Evolutionary conservation across 1,140 invertebrate genomes (phyloP).

Genomic region (Globodera rostochiensis): DNA sequence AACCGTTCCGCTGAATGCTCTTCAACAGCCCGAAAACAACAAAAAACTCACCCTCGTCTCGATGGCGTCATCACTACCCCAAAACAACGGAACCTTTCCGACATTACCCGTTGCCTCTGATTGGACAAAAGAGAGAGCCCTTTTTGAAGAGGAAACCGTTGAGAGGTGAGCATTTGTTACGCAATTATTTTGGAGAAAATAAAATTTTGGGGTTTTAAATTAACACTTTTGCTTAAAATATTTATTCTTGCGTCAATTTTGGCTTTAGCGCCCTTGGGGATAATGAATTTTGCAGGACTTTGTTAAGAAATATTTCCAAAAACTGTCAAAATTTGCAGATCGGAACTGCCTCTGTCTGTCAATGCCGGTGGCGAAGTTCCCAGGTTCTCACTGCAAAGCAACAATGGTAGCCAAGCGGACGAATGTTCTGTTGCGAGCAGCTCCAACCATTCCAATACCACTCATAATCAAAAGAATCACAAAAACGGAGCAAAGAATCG

Average conservation of each 20-base stretch:
- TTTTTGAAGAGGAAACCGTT: neutral
- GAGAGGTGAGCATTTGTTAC: neutral
- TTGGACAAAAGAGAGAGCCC: neutral
- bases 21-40: neutral
- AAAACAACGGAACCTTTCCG: neutral
- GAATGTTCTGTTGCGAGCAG: neutral
- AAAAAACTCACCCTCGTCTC: neutral
- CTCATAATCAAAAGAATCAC: neutral
- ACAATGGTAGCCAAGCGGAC: neutral
- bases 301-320: too few species aligned
- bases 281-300: too few species aligned
- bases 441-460: neutral
- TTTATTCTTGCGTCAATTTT: too few species aligned
- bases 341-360: neutral
- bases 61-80: neutral
- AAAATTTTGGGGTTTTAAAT: too few species aligned
- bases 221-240: too few species aligned
- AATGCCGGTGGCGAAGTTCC: neutral
- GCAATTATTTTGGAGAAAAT: neutral
- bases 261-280: too few species aligned
- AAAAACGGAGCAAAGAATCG: slow-evolving; percentile 1
- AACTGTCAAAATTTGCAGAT: neutral
- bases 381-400: neutral
- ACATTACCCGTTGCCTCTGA: too few species aligned
- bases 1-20: neutral